Percentiles rank a stretch among this genome's conserved stretches.
These are phyloP conservation scores for Carpatolechia fugitivella DNA, from an alignment of 2,888 invertebrate genomes.

Conservation along the genomic window DNA sequence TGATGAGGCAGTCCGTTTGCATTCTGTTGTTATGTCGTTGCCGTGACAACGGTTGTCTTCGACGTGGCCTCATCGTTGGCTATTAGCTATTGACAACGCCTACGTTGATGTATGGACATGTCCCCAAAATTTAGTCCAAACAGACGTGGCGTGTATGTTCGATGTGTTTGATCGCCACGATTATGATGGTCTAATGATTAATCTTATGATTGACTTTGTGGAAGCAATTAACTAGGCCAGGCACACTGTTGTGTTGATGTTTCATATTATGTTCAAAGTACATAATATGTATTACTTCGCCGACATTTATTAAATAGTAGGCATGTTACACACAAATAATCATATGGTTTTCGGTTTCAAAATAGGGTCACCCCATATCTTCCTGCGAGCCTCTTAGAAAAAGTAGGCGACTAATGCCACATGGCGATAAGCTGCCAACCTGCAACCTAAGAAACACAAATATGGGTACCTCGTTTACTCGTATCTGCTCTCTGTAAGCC, in stretches of 20 bases:
- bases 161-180: slow-evolving; percentile 49
- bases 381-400: too few relatives aligned
- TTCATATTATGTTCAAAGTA: neutral
- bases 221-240: slow-evolving; percentile 36
- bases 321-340: too few relatives aligned
- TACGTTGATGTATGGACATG: slow-evolving; percentile 33
- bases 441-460: too few relatives aligned
- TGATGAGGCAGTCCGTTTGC: slow-evolving; percentile 26
- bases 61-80: slow-evolving; percentile 54
- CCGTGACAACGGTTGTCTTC: slow-evolving; percentile 68
- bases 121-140: slow-evolving; percentile 44
- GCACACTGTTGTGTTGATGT: slow-evolving; percentile 29
- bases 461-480: too few relatives aligned
- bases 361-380: too few relatives aligned
- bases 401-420: too few relatives aligned
- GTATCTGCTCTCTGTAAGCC: too few relatives aligned
- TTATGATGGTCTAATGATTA: slow-evolving; percentile 48
- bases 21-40: slow-evolving; percentile 62
- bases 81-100: slow-evolving; percentile 71
- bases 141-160: slow-evolving; percentile 48
- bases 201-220: slow-evolving; percentile 36
- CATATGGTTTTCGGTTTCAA: too few relatives aligned
- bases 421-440: too few relatives aligned
- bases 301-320: neutral
- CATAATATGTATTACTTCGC: neutral